phyloP scores from a whole-genome alignment of 2,888 invertebrate species.

The Eupithecia inturbata region DNA sequence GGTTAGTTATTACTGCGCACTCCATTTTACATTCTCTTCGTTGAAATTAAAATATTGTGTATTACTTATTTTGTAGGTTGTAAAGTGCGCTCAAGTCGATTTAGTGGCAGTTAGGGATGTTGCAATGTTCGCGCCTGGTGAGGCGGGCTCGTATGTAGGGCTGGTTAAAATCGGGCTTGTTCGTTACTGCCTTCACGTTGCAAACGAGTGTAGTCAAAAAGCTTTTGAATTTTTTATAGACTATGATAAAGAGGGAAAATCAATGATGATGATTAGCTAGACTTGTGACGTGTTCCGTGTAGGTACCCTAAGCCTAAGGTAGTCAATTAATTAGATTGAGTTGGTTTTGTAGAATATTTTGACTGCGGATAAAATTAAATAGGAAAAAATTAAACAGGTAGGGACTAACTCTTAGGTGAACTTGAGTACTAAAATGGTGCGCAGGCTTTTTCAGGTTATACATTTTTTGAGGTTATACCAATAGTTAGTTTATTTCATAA shows the following conservation, averaged over 20 bases:
- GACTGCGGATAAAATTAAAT: neutral
- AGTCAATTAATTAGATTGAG: neutral
- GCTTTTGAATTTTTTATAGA: neutral
- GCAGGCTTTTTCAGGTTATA: too few relatives aligned
- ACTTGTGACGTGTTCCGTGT: neutral
- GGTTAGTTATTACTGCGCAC: conserved; percentile 82
- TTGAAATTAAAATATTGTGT: conserved; percentile 83
- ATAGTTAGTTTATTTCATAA: too few relatives aligned
- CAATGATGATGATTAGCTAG: neutral
- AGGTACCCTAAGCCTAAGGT: neutral
- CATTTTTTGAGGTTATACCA: too few relatives aligned
- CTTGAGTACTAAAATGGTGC: too few relatives aligned
- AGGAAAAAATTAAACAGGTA: too few relatives aligned
- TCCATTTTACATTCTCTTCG: conserved; percentile 81
- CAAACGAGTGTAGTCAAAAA: neutral
- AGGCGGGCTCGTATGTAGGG: conserved; percentile 14
- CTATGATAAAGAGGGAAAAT: neutral
- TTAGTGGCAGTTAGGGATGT: conserved; percentile 63
- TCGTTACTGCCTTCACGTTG: neutral
- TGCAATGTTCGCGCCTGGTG: conserved; percentile 59
- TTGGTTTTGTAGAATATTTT: neutral
- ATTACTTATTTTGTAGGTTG: conserved; percentile 76
- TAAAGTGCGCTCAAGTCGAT: conserved; percentile 79
- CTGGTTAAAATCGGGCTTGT: conserved; percentile 28
- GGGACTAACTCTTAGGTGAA: too few relatives aligned